A percentile compares a stretch with the other conserved stretches of the same genome.
These are phyloP conservation scores for Halyomorpha halys DNA, from an alignment of 1,140 invertebrate genomes.

Conservation along the genomic window DNA sequence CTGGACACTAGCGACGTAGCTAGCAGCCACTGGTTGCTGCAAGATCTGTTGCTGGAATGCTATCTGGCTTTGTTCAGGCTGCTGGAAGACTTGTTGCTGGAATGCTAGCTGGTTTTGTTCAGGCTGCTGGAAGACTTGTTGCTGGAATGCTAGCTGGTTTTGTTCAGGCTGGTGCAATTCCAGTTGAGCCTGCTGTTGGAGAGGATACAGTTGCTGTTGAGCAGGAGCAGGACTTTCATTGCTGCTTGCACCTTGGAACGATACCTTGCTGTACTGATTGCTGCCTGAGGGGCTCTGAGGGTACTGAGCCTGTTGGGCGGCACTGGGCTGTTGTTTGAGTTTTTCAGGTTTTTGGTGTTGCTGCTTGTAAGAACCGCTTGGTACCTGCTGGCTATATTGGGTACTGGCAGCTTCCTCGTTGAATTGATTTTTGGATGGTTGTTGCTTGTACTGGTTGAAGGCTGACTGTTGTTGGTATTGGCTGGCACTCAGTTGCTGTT, in stretches of 20 bases:
- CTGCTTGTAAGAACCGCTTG: not conserved
- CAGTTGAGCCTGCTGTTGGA: no score
- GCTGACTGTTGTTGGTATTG: not conserved
- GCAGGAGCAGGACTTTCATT: no score
- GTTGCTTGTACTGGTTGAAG: not conserved
- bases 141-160: not conserved
- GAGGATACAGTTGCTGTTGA: no score
- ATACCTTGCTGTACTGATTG: not conserved
- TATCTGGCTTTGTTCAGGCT: not conserved
- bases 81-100: not conserved
- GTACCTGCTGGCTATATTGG: not conserved
- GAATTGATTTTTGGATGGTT: not conserved
- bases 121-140: not conserved
- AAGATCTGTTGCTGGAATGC: not conserved
- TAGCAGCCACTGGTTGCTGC: not conserved
- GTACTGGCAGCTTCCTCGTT: not conserved
- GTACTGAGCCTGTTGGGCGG: not conserved
- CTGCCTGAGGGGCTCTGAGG: not conserved
- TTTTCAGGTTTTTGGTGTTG: not conserved
- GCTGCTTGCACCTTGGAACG: no score
- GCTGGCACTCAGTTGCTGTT: not conserved
- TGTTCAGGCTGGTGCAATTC: not conserved
- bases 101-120: not conserved
- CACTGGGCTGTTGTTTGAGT: not conserved
- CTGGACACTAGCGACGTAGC: conserved; percentile 30